These are phyloP conservation scores for Margaritifera margaritifera DNA, from an alignment of 2,888 invertebrate genomes.

Conservation along the genomic window DNA sequence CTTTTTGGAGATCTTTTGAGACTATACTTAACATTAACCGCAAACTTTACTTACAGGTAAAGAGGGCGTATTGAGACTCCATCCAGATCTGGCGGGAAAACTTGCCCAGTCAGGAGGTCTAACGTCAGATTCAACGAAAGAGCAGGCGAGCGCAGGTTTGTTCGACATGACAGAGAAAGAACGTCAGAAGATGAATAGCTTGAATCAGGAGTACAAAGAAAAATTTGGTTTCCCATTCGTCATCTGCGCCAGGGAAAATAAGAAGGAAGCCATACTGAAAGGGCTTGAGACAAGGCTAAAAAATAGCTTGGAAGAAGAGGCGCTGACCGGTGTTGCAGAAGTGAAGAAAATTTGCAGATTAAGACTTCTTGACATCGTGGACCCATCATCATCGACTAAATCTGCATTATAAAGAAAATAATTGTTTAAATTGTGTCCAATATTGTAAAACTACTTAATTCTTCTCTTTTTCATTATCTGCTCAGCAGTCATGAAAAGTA, in stretches of 20 bases:
- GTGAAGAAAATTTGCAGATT: conserved; percentile 53
- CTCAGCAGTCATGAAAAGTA: no score
- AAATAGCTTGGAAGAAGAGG: conserved; percentile 36
- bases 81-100: conserved; percentile 54
- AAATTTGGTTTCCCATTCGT: conserved; percentile 62
- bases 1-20: no score
- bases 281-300: conserved; percentile 38
- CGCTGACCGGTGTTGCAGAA: conserved; percentile 44
- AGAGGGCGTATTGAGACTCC: conserved; percentile 50
- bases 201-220: conserved; percentile 42
- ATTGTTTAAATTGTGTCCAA: no score
- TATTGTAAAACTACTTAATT: no score
- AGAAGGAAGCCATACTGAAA: conserved; percentile 49
- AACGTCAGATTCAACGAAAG: conserved; percentile 43
- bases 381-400: conserved; percentile 1
- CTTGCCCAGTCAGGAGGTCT: conserved; percentile 36
- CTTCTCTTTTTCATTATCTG: no score
- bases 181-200: conserved; percentile 23
- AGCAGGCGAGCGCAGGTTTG: conserved; percentile 49
- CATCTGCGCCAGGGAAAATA: conserved; percentile 54
- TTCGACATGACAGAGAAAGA: conserved; percentile 37
- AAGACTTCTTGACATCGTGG: conserved; percentile 39
- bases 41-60: conserved; percentile 38
- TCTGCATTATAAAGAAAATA: not conserved
- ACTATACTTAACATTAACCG: no score